Conservation (phyloP, 2,797 vertebrate species). For the Carcharodon carcharias region DNA sequence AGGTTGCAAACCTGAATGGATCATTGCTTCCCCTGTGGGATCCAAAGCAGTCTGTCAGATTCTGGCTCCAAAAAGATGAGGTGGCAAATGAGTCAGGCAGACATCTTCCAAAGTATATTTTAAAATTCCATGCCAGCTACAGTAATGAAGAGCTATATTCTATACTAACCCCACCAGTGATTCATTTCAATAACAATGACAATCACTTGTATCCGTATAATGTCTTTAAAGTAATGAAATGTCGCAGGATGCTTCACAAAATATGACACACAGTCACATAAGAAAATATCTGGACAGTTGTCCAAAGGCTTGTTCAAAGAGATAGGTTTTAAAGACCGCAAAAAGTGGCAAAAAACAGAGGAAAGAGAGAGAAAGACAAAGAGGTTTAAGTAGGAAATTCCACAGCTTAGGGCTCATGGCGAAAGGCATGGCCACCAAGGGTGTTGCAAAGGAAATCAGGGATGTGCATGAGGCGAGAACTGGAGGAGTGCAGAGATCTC, state of each 20-base stretch:
- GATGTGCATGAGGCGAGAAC: background rate
- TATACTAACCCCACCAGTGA: background rate
- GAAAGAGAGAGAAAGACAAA: background rate
- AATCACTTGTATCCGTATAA: background rate
- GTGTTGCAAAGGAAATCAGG: background rate
- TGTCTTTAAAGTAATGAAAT: background rate
- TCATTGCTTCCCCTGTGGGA: background rate
- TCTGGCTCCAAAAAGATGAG: background rate
- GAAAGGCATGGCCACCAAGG: background rate
- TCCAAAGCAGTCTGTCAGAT: background rate
- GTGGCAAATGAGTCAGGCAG: background rate
- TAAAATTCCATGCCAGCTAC: background rate
- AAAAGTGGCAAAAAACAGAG: background rate
- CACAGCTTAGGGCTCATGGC: background rate
- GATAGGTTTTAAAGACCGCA: background rate
- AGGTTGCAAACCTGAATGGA: background rate
- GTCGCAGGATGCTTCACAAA: background rate
- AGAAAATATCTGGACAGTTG: background rate
- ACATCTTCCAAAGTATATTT: background rate
- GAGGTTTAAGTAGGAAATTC: background rate
- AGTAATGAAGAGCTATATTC: background rate
- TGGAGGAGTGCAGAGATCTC: background rate
- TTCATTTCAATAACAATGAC: background rate
- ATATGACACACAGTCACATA: background rate
- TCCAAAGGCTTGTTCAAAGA: background rate